Evolutionary conservation across 2,113 vertebrate genomes (phyloP).

Genomic region (Bucco capensis): DNA sequence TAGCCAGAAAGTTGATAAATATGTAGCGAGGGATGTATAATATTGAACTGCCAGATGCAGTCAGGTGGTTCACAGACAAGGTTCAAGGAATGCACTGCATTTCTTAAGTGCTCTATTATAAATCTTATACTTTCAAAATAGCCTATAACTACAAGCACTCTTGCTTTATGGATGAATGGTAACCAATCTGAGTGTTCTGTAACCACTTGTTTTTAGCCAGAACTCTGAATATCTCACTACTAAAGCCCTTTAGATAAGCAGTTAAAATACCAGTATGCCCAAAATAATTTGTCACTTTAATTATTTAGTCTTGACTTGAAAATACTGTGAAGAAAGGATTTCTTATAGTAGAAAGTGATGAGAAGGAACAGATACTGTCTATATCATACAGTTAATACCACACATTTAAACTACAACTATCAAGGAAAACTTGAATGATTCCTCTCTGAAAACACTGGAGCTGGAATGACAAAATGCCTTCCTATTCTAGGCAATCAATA

Average conservation of each 20-base stretch:
- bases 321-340: neutral
- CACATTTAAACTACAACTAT: neutral
- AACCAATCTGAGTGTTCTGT: neutral
- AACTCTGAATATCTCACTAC: neutral
- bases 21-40: neutral
- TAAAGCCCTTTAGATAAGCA: neutral
- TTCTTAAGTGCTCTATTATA: neutral
- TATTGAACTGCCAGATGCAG: neutral
- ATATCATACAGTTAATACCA: neutral
- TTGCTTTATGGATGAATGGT: neutral
- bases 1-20: neutral
- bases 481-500: neutral
- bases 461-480: fast-evolving
- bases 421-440: neutral
- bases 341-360: neutral
- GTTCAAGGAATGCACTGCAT: neutral
- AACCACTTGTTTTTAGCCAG: neutral
- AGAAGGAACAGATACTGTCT: neutral
- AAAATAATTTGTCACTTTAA: neutral
- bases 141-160: neutral
- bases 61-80: neutral
- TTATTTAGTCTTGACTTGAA: neutral
- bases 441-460: neutral
- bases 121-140: neutral
- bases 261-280: neutral